Evolutionary conservation across 2,797 vertebrate species (phyloP).

Genomic region (Hyperoplus immaculatus): DNA sequence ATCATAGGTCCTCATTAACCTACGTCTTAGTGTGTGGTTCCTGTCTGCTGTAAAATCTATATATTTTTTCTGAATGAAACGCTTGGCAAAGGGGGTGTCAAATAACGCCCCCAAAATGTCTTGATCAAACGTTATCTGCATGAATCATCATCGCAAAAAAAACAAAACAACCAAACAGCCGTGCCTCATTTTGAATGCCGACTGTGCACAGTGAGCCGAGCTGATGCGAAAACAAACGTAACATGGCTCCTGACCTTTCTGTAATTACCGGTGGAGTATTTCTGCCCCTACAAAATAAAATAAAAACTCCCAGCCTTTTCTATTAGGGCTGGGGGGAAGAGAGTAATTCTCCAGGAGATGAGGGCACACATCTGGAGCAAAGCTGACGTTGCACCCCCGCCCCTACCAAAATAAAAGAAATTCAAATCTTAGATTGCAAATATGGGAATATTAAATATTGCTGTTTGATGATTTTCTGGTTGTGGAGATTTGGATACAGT

Average conservation of each 20-base stretch:
- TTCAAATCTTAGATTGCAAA: slow-evolving; percentile 7
- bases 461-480: slow-evolving; percentile 33
- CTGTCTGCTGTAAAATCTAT: neutral
- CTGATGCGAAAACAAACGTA: slow-evolving; percentile 69
- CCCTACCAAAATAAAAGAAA: slow-evolving; percentile 22
- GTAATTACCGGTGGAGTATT: slow-evolving; percentile 73
- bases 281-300: slow-evolving; percentile 35
- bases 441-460: slow-evolving; percentile 45
- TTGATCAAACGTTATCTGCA: slow-evolving; percentile 45
- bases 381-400: slow-evolving; percentile 26
- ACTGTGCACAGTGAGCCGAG: slow-evolving; percentile 23
- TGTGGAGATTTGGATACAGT: slow-evolving; percentile 31
- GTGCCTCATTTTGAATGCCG: slow-evolving; percentile 49
- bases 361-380: slow-evolving; percentile 48
- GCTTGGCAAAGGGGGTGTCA: slow-evolving; percentile 16
- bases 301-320: slow-evolving; percentile 45
- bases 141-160: slow-evolving; percentile 22
- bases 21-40: neutral
- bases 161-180: slow-evolving; percentile 20
- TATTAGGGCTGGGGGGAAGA: slow-evolving; percentile 36
- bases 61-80: neutral
- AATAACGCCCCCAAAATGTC: neutral
- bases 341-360: slow-evolving; percentile 30
- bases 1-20: neutral
- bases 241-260: slow-evolving; percentile 76